A percentile compares a stretch with the other conserved stretches of the same genome.
These are phyloP conservation scores for Xanthostigma xanthostigma DNA, from an alignment of 2,888 invertebrate genomes.

Conservation along the genomic window DNA sequence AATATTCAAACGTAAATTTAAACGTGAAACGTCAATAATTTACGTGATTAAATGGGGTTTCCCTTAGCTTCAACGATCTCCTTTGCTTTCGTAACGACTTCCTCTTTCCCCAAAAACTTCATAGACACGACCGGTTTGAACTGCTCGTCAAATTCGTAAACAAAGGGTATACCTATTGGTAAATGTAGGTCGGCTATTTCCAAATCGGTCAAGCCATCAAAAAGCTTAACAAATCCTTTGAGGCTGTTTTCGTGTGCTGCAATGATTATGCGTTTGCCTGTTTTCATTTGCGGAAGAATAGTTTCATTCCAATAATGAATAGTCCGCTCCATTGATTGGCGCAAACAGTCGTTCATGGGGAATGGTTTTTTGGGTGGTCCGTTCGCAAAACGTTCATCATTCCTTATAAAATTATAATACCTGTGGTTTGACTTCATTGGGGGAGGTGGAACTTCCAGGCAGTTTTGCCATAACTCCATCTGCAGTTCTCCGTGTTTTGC, in stretches of 20 bases:
- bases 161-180: slow-evolving; percentile 68
- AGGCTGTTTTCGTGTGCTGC: slow-evolving; percentile 80
- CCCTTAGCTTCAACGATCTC: slow-evolving; percentile 66
- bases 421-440: slow-evolving; percentile 61
- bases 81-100: slow-evolving; percentile 61
- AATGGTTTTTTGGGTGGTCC: slow-evolving; percentile 57
- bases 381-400: slow-evolving; percentile 58
- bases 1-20: no score
- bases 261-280: slow-evolving; percentile 62
- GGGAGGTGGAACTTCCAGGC: slow-evolving; percentile 69
- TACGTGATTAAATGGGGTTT: slow-evolving; percentile 43
- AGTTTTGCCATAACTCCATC: slow-evolving; percentile 64
- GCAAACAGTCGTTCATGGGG: slow-evolving; percentile 69
- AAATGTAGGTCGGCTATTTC: slow-evolving; percentile 61
- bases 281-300: slow-evolving; percentile 64
- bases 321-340: slow-evolving; percentile 65
- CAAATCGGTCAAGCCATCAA: slow-evolving; percentile 55
- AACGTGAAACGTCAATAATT: neutral
- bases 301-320: slow-evolving; percentile 76
- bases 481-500: slow-evolving; percentile 49
- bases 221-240: slow-evolving; percentile 69
- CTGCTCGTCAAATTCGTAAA: slow-evolving; percentile 57
- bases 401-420: slow-evolving; percentile 61
- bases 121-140: slow-evolving; percentile 53
- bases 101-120: slow-evolving; percentile 64